A percentile compares a stretch with the other conserved stretches of the same genome.
Conservation (phyloP, 2,797 vertebrate genomes). For the Scomberomorus guttatus region DNA sequence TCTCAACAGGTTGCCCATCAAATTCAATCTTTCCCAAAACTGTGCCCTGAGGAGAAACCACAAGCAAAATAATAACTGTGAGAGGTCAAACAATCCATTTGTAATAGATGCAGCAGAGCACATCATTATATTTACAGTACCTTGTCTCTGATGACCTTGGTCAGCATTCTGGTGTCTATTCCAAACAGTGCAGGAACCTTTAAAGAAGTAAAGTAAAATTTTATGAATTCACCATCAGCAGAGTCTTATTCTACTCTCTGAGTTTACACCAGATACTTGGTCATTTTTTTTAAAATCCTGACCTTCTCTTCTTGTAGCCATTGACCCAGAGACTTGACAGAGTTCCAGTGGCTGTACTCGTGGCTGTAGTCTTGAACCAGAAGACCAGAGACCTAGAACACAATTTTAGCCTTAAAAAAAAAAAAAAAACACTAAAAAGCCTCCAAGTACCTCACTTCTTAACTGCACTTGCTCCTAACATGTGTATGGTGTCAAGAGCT, state of each 20-base stretch:
- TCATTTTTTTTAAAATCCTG: constrained; percentile 6
- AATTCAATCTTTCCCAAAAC: constrained; percentile 97
- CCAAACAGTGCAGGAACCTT: constrained; percentile 95
- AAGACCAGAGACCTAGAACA: constrained; percentile 90
- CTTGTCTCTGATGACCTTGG: constrained; percentile 95
- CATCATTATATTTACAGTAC: constrained; percentile 71
- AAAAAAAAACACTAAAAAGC: constrained; percentile 3
- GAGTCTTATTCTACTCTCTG: not conserved
- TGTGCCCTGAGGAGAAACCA: constrained; percentile 86
- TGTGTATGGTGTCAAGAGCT: not conserved
- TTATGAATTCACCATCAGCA: constrained; percentile 9
- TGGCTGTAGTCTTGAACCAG: constrained; percentile 93
- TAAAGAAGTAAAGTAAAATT: constrained; percentile 18
- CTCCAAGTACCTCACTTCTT: not conserved
- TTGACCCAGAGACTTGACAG: constrained; percentile 90
- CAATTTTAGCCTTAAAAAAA: constrained; percentile 18
- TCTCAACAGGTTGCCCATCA: constrained; percentile 92
- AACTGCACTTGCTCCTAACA: not conserved
- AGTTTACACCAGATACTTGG: not conserved
- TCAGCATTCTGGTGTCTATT: constrained; percentile 96
- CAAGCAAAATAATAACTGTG: not conserved
- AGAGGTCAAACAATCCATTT: not conserved
- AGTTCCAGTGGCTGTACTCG: constrained; percentile 96
- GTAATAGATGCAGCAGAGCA: not conserved
- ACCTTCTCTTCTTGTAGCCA: constrained; percentile 96